Evolutionary conservation across 2,797 vertebrate species (phyloP).

Genomic region (Dermochelys coriacea): DNA sequence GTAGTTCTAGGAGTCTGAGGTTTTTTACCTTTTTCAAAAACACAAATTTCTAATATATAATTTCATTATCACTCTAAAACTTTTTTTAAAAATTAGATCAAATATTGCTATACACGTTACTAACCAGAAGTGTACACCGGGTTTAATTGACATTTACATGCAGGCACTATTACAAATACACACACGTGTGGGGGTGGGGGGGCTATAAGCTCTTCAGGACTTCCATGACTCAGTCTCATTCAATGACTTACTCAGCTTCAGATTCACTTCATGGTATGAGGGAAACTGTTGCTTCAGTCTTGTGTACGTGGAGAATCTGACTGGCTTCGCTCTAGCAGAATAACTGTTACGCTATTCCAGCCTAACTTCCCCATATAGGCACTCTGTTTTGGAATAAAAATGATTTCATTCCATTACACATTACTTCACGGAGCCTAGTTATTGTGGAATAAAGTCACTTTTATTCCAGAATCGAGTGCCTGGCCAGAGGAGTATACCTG

Average conservation of each 20-base stretch:
- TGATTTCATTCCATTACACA: neutral
- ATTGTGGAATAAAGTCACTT: neutral
- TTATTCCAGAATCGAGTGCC: neutral
- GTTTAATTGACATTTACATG: neutral
- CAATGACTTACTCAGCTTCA: too few relatives aligned
- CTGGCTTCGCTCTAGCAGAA: accelerated
- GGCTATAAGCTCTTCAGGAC: accelerated
- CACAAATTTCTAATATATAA: neutral
- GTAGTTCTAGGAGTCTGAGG: neutral
- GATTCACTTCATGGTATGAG: neutral
- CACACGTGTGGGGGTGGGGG: neutral
- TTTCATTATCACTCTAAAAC: neutral
- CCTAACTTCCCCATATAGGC: neutral
- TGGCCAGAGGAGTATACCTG: neutral
- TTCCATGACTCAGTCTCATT: neutral
- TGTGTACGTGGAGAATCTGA: neutral
- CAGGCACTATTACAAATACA: neutral
- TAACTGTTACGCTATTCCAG: neutral
- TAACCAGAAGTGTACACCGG: neutral
- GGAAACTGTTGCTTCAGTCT: accelerated
- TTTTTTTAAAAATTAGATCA: neutral
- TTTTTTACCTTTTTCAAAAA: neutral
- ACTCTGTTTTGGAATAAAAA: accelerated
- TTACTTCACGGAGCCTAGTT: accelerated
- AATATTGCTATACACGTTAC: neutral